These are phyloP conservation scores for Balaeniceps rex DNA, from an alignment of 2,113 vertebrate genomes.

Conservation along the genomic window DNA sequence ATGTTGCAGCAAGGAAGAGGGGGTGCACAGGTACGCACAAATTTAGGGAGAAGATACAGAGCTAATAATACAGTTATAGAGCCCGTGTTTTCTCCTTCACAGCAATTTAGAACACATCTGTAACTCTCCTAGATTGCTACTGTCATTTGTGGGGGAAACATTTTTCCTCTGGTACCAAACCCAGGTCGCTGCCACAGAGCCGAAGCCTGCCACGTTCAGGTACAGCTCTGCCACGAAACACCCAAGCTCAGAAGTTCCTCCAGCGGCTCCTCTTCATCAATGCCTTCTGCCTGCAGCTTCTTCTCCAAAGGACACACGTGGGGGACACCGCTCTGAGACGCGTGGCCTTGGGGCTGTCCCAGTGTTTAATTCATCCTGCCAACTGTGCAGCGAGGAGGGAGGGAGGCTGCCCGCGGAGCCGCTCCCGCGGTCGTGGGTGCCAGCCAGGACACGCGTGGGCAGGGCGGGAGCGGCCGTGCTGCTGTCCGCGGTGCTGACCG, in stretches of 20 bases:
- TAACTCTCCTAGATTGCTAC: not conserved
- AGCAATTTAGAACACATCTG: not conserved
- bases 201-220: fast-evolving
- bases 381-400: no score
- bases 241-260: not conserved
- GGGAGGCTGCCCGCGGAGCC: not conserved
- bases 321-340: not conserved
- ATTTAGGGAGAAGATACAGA: not conserved
- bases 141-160: fast-evolving
- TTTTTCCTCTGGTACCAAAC: not conserved
- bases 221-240: not conserved
- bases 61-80: not conserved
- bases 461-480: not conserved
- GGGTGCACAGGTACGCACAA: not conserved
- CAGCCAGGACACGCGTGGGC: not conserved
- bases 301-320: fast-evolving
- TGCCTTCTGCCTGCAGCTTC: not conserved
- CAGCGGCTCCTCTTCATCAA: fast-evolving
- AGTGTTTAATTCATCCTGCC: fast-evolving
- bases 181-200: not conserved
- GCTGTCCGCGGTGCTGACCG: not conserved
- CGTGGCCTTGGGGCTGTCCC: no score
- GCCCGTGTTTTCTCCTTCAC: fast-evolving
- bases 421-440: not conserved
- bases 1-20: not conserved